phyloP scores from a whole-genome alignment of 2,797 vertebrate genomes.

The Brotula barbata region DNA sequence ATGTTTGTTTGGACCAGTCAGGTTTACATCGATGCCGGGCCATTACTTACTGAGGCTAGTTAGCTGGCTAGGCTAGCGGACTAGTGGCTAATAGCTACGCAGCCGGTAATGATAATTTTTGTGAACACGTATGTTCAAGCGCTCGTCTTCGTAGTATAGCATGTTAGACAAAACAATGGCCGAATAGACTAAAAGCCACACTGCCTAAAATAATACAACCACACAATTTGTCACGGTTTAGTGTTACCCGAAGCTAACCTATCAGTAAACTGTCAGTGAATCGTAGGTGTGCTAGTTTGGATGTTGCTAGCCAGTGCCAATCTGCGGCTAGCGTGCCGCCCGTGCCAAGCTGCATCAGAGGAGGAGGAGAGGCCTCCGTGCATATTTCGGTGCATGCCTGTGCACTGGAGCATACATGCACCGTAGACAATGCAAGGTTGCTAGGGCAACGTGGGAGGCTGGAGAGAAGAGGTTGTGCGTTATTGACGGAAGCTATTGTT shows the following conservation, averaged over 20 bases:
- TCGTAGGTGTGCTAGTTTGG: conserved; percentile 24
- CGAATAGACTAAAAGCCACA: background rate
- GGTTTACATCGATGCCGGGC: conserved; percentile 61
- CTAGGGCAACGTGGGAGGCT: conserved; percentile 25
- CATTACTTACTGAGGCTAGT: conserved; percentile 34
- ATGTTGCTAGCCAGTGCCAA: conserved; percentile 29
- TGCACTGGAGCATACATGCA: conserved; percentile 57
- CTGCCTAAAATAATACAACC: no score
- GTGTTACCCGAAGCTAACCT: background rate
- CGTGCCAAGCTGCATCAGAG: conserved; percentile 23
- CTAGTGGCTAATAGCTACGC: conserved; percentile 45
- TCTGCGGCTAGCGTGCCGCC: conserved; percentile 27
- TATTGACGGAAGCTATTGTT: background rate
- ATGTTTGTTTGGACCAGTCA: conserved; percentile 58
- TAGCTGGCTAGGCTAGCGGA: conserved; percentile 52
- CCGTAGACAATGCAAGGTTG: conserved; percentile 41
- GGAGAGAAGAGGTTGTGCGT: background rate
- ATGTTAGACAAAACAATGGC: background rate
- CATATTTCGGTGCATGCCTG: conserved; percentile 57
- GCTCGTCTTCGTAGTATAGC: rapidly evolving
- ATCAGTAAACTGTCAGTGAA: background rate
- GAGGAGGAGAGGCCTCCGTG: conserved; percentile 54
- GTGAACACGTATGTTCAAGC: background rate
- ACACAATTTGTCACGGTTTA: no score
- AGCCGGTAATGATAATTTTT: conserved; percentile 60